Conservation (phyloP, 2,797 vertebrate species). For the Heteromormyrus szaboi region DNA sequence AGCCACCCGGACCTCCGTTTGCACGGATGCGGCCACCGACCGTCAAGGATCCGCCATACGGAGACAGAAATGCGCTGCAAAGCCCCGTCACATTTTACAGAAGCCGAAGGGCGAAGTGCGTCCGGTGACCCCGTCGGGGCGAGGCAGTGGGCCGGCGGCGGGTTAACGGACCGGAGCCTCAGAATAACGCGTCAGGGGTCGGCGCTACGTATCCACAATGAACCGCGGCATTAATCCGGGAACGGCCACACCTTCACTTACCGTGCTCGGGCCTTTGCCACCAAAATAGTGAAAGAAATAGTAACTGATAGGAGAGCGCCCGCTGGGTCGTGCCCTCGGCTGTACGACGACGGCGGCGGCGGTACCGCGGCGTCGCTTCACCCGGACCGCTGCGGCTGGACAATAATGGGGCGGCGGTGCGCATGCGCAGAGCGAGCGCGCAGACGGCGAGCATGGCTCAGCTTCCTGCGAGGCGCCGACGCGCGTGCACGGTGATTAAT, state of each 20-base stretch:
- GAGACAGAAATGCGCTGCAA: not conserved
- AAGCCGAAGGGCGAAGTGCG: not conserved
- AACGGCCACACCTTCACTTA: slow-evolving; percentile 15
- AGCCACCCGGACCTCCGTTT: not conserved
- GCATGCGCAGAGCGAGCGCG: slow-evolving; percentile 63
- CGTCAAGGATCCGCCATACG: not conserved
- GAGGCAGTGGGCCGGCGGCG: not conserved
- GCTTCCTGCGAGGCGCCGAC: slow-evolving; percentile 25
- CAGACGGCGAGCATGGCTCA: slow-evolving; percentile 48
- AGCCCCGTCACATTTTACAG: not conserved
- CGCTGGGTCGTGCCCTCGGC: slow-evolving; percentile 17
- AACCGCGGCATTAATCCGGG: not conserved
- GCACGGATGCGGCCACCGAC: not conserved
- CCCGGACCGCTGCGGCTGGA: slow-evolving; percentile 57
- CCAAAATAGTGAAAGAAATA: not conserved
- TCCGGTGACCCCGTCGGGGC: not conserved
- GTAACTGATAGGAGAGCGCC: not conserved
- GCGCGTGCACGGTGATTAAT: not conserved
- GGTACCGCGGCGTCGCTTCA: slow-evolving; percentile 43
- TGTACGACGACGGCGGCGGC: slow-evolving; percentile 1
- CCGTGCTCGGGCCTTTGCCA: slow-evolving; percentile 8
- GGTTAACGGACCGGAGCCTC: not conserved
- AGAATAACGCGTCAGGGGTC: not conserved
- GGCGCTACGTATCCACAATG: not conserved
- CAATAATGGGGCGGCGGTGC: slow-evolving; percentile 59